Evolutionary conservation across 2,113 vertebrate species (phyloP).

Genomic region (Macquaria australasica): DNA sequence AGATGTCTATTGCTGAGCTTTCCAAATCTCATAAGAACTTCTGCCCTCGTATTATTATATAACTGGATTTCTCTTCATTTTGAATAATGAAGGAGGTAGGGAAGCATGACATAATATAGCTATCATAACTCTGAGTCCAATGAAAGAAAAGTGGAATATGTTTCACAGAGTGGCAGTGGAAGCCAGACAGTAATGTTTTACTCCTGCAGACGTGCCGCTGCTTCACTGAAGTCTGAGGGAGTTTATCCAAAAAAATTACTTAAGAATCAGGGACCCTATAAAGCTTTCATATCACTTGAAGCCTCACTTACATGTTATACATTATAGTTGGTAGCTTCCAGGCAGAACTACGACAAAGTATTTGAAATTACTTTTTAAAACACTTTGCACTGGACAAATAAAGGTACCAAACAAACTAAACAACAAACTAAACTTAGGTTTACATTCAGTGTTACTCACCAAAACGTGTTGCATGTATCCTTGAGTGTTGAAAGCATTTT

Average conservation of each 20-base stretch:
- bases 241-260: slow-evolving; percentile 41
- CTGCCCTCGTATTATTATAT: slow-evolving; percentile 76
- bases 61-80: slow-evolving; percentile 77
- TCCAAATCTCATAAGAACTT: slow-evolving; percentile 82
- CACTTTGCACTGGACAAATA: neutral
- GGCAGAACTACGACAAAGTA: neutral
- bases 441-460: no score
- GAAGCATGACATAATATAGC: slow-evolving; percentile 75
- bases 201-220: slow-evolving; percentile 18
- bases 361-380: neutral
- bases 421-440: neutral
- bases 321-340: neutral
- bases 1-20: slow-evolving; percentile 81
- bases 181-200: slow-evolving; percentile 50
- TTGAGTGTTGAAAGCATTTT: neutral
- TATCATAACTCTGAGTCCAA: slow-evolving; percentile 69
- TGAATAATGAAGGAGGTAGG: slow-evolving; percentile 77
- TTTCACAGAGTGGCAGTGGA: slow-evolving; percentile 51
- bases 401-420: no score
- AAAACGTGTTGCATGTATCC: neutral
- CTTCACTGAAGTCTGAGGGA: slow-evolving; percentile 14
- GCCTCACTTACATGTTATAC: neutral
- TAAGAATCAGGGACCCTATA: neutral
- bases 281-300: slow-evolving; percentile 24
- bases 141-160: slow-evolving; percentile 65